Base-by-base conservation (phyloP, 2,797 vertebrate genomes). In the Distichodus sexfasciatus region DNA sequence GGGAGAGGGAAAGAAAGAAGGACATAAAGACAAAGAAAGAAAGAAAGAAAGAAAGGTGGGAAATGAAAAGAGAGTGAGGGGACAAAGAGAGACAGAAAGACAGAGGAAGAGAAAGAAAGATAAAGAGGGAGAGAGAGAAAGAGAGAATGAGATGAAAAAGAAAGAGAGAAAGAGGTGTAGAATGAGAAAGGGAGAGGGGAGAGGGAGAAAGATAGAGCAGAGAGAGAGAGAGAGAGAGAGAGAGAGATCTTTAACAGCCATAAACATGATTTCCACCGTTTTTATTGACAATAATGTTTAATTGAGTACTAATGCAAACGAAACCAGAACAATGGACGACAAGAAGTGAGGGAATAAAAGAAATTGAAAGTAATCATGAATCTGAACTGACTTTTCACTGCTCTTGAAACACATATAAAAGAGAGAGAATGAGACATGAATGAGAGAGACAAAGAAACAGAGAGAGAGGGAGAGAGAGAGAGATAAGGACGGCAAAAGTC, bases 401-500 rank as follows among this genome's bases (percentile, higher is more conserved):
- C 15, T 70, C 21, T 63, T 63, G 9, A 46, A 43, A 35, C 43
- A 51, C 46, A 51, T n/a, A 58, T 62, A 53, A 43, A 36, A 40
- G 17, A 28, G 60, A 17, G 21, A 60, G 36, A 23, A 59, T 63
- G 26, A 72, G 55, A n/a, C n/a, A n/a, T n/a, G n/a, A n/a, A n/a
- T n/a, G n/a, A n/a, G n/a, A 55, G 15, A 24, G 19, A 24, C 36
- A 19, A 33, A 65, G 41, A 17, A 57, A 62, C 40, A 54, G 66
- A 62, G 31, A 31, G 70, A 78, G 82, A 59, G 73, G 78, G 79
- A 85, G 76, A 85, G 80, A 77, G 80, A 82, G 62, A 41, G 6
- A 72, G 76, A 79, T 74, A 72, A 71, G 68, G 17, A 78, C 79
- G 83, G 85, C 79, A 82, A 85, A 83, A 83, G 82, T 76, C 76